phyloP scores from a whole-genome alignment of 2,113 vertebrate genomes.

The Hippotragus niger region DNA sequence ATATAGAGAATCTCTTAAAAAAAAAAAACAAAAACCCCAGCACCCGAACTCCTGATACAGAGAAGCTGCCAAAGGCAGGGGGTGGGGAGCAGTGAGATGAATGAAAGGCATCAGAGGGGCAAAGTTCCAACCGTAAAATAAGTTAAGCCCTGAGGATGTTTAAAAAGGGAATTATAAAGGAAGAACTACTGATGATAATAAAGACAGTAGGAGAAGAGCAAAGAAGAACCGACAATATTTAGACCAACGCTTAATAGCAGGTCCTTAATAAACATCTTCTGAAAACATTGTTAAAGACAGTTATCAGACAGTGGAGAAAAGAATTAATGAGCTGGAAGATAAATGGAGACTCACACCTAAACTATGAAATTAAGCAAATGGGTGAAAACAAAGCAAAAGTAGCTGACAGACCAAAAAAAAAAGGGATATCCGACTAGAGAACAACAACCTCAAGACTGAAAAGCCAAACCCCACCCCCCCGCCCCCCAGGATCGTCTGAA shows the following conservation, averaged over 20 bases:
- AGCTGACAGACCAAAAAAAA: neutral
- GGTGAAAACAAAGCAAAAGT: neutral
- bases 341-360: neutral
- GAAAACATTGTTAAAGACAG: neutral
- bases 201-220: neutral
- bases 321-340: neutral
- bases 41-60: neutral
- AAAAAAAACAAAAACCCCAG: neutral
- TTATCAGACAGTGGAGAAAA: neutral
- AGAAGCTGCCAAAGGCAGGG: no score
- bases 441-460: neutral
- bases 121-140: neutral
- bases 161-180: neutral
- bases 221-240: neutral
- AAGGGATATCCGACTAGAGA: neutral
- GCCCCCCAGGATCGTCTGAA: neutral
- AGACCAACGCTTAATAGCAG: neutral
- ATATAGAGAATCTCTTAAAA: neutral
- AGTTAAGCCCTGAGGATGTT: neutral
- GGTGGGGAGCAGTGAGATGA: neutral
- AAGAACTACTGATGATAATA: neutral
- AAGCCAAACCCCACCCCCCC: neutral
- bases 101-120: neutral
- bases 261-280: neutral
- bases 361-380: neutral